Evolutionary conservation across 2,797 vertebrate genomes (phyloP).

Genomic region (Microctenopoma steveboyesi): DNA sequence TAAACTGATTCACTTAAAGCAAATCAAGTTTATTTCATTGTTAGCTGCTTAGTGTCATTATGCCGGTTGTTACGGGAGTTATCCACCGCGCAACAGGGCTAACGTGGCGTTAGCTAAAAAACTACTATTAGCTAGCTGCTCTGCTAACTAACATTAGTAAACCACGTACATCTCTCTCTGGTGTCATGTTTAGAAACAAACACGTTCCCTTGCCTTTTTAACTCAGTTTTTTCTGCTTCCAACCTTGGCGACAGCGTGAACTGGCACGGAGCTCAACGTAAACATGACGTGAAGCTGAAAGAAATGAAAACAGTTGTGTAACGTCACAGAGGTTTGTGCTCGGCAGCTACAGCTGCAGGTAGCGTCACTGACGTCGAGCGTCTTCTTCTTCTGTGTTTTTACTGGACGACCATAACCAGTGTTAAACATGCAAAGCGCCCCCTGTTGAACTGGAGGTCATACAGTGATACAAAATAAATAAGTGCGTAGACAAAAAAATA

Average conservation of each 20-base stretch:
- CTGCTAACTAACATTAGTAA: slow-evolving; percentile 22
- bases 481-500: no score
- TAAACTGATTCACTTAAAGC: neutral
- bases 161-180: slow-evolving; percentile 11
- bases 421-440: neutral
- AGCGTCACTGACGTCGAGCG: neutral
- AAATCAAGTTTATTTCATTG: neutral
- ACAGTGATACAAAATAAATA: no score
- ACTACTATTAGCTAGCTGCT: slow-evolving; percentile 9
- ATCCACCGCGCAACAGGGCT: neutral
- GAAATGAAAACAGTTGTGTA: no score
- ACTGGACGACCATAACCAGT: neutral
- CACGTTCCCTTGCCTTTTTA: neutral
- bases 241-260: neutral
- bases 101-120: neutral
- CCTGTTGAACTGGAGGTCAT: no score
- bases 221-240: neutral
- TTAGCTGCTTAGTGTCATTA: slow-evolving; percentile 11
- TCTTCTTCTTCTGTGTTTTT: neutral
- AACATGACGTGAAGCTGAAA: neutral
- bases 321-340: no score
- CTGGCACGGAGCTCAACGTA: neutral
- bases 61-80: accelerated
- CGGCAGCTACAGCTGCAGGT: neutral
- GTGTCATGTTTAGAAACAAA: neutral